Percentiles rank a stretch among this genome's conserved stretches.
phyloP scores from a whole-genome alignment of 2,113 vertebrate species.

The Rousettus leschenaultii region DNA sequence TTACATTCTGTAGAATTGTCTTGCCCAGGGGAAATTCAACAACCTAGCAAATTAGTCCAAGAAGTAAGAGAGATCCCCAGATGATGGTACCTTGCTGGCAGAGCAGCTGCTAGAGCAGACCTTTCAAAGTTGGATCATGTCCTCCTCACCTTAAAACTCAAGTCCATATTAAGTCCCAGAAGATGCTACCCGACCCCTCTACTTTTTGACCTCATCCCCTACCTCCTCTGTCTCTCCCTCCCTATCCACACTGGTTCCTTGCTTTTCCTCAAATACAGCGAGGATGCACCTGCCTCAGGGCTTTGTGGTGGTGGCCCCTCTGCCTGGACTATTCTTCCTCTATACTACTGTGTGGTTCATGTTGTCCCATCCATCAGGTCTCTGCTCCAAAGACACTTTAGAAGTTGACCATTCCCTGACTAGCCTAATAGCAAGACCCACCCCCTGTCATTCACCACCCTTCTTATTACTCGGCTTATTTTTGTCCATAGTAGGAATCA shows the following conservation, averaged over 20 bases:
- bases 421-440: not conserved
- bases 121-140: not conserved
- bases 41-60: not conserved
- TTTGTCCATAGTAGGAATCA: not conserved
- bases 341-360: fast-evolving
- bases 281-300: not conserved
- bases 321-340: not conserved
- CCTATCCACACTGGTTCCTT: not conserved
- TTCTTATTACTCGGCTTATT: not conserved
- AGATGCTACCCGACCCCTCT: not conserved
- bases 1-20: not conserved
- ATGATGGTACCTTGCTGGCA: not conserved
- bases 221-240: not conserved
- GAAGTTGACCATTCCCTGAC: not conserved
- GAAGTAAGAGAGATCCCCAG: not conserved
- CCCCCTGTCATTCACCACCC: not conserved
- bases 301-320: not conserved
- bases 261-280: not conserved
- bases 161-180: not conserved
- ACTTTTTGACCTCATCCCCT: not conserved
- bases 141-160: not conserved
- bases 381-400: not conserved
- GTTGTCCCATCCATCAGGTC: not conserved
- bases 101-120: not conserved
- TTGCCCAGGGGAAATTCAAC: not conserved